Evolutionary conservation across 2,888 invertebrate species (phyloP).

Genomic region (Tupiocoris notatus): DNA sequence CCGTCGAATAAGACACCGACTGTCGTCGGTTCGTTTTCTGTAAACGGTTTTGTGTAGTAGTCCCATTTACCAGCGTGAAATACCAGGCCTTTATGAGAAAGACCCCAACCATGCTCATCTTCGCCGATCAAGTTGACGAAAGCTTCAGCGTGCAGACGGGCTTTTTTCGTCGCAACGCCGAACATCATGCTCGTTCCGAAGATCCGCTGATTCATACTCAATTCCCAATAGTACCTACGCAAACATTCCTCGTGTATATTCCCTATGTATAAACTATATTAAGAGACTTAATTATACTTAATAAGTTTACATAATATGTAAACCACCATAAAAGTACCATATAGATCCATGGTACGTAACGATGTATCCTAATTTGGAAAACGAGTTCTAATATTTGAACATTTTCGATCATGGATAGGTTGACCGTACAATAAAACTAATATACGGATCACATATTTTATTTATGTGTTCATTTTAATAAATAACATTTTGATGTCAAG

Average conservation of each 20-base stretch:
- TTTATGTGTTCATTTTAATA: no score
- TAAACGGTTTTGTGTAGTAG: slow-evolving; percentile 66
- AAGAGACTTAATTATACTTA: no score
- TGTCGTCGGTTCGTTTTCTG: slow-evolving; percentile 66
- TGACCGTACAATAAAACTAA: no score
- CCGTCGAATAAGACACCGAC: slow-evolving; percentile 70
- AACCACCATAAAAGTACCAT: no score
- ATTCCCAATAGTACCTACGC: slow-evolving; percentile 66
- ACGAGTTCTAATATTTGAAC: no score
- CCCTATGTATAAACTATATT: no score
- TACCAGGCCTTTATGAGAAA: slow-evolving; percentile 69
- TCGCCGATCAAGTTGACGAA: slow-evolving; percentile 72
- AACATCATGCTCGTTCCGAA: slow-evolving; percentile 78
- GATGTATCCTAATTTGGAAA: no score
- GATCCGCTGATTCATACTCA: slow-evolving; percentile 61
- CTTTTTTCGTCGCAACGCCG: slow-evolving; percentile 63
- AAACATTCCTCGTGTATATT: not conserved
- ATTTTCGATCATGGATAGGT: no score
- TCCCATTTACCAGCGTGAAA: slow-evolving; percentile 67
- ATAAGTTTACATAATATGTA: no score
- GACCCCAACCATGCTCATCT: slow-evolving; percentile 68
- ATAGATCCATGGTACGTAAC: no score
- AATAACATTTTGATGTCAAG: no score
- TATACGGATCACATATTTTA: no score
- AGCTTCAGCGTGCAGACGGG: slow-evolving; percentile 64